phyloP scores from a whole-genome alignment of 64 coral and sea anemone genomes.

The Montipora cactus region DNA sequence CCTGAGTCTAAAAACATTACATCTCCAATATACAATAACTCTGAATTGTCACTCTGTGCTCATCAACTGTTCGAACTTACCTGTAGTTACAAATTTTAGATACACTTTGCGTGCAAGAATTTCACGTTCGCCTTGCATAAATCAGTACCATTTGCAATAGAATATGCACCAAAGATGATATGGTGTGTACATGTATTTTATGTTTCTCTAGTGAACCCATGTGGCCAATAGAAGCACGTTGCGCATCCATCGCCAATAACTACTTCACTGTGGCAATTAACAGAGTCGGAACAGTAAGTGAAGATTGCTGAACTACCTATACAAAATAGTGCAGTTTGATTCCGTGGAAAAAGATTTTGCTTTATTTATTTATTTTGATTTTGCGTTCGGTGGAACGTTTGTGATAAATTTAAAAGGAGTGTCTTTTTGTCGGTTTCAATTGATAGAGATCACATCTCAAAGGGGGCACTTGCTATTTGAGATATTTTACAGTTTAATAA shows the following conservation, averaged over 20 bases:
- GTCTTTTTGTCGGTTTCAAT: not conserved
- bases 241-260: conserved; percentile 91
- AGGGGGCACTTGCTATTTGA: not conserved
- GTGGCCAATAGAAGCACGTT: conserved; percentile 96
- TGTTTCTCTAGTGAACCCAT: conserved; percentile 87
- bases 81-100: too few relatives aligned
- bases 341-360: too few relatives aligned
- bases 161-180: not conserved
- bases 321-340: too few relatives aligned
- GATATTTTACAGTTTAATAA: too few relatives aligned
- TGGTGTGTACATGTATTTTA: not conserved
- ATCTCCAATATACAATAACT: too few relatives aligned
- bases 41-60: too few relatives aligned
- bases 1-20: too few relatives aligned
- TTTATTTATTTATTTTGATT: not conserved
- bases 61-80: too few relatives aligned
- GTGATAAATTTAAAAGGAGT: not conserved
- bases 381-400: not conserved
- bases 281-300: conserved; percentile 95
- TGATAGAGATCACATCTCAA: not conserved
- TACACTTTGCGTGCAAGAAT: too few relatives aligned
- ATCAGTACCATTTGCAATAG: too few relatives aligned
- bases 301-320: too few relatives aligned
- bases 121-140: too few relatives aligned
- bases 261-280: conserved; percentile 97